These are phyloP conservation scores for Sinocyclocheilus grahami DNA, from an alignment of 2,113 vertebrate genomes.

Conservation along the genomic window DNA sequence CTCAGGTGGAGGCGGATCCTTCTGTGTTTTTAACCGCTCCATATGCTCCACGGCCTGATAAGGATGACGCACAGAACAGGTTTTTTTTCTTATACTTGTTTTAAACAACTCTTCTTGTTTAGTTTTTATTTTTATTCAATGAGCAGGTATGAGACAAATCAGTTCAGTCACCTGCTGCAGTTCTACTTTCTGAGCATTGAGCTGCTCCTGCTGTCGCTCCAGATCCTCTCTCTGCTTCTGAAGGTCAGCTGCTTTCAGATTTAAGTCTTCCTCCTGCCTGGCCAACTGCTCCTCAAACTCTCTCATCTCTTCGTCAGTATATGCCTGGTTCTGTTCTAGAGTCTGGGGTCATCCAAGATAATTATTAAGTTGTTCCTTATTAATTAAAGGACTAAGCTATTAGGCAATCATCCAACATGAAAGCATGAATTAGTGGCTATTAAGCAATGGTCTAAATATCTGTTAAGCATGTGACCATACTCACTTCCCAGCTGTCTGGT, in stretches of 20 bases:
- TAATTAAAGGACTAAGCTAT: background rate
- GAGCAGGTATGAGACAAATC: background rate
- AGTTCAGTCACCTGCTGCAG: slow-evolving; percentile 83
- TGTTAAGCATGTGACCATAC: background rate
- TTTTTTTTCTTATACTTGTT: background rate
- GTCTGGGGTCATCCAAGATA: slow-evolving; percentile 73
- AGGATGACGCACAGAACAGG: background rate
- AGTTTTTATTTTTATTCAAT: background rate
- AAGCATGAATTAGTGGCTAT: background rate
- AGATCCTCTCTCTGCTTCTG: slow-evolving; percentile 90
- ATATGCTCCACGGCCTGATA: slow-evolving; percentile 89
- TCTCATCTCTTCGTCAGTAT: slow-evolving; percentile 91
- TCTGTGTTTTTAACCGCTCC: slow-evolving; percentile 88
- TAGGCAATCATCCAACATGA: background rate
- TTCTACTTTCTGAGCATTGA: slow-evolving; percentile 90
- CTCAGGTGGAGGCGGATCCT: slow-evolving; percentile 76
- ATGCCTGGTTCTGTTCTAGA: slow-evolving; percentile 89
- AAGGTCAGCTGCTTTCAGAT: slow-evolving; percentile 83
- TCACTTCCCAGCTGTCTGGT: slow-evolving; percentile 98
- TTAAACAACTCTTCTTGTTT: background rate
- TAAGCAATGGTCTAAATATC: background rate
- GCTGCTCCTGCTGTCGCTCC: slow-evolving; percentile 87
- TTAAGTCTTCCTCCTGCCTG: slow-evolving; percentile 86
- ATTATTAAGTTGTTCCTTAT: background rate
- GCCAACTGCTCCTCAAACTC: slow-evolving; percentile 90